These are phyloP conservation scores for human (Homo sapiens) DNA, from an alignment of 2,113 vertebrate genomes.

Conservation along the genomic window GRCh38 chr9:74038501-74039000, in stretches of 20 bases:
- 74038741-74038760: not conserved
- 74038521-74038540: not conserved
- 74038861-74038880: not conserved
- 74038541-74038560: not conserved
- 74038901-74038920: not conserved
- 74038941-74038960: not conserved
- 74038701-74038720: not conserved
- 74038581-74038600: not conserved
- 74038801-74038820: not conserved
- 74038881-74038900: not conserved
- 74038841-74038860: not conserved
- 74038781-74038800: not conserved
- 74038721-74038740: not conserved
- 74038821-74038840: not conserved
- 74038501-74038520: not conserved
- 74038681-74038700: not conserved
- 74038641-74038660: not conserved
- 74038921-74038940: not conserved
- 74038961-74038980: not conserved
- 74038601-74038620: not conserved
- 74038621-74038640: not conserved
- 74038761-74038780: not conserved
- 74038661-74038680: not conserved
- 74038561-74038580: not conserved
- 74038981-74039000: not conserved